Base-by-base conservation (phyloP, 2,113 vertebrate species). In the Gambusia holbrooki region DNA sequence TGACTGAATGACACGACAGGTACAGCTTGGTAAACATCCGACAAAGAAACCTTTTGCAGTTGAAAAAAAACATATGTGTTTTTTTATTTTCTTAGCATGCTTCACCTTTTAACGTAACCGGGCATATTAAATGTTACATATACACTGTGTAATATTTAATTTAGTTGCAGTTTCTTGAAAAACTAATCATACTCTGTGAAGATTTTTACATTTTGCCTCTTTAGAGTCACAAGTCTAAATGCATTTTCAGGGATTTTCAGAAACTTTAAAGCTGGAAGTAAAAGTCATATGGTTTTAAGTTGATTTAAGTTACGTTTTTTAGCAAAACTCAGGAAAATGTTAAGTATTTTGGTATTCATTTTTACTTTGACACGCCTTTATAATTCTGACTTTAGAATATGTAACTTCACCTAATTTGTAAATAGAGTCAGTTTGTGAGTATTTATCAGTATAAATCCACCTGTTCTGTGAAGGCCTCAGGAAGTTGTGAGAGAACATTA, bases 1-100 rank as follows among this genome's bases (percentile, higher is more conserved):
- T 96, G 95, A 96, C 95, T 93, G 96, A 67, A 97, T 96, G 93
- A 93, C 87, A 66, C 87, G 95, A 97, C 96, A 97, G 96, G 96
- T 98, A 95, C 90, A 89, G 90, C 87, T 86, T 90, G 89, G 84
- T 30, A 62, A 80, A 92, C 95, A 95, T 96, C 95, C 94, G 85
- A 94, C 95, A 94, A 94, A 77, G 22, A 87, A 91, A 87, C 83
- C 89, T 93, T 95, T 92, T 92, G 88, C 93, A 93, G 90, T 30
- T 48, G 51, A 64, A 78, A 72, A 72, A 27, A 69, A 40, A 66
- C 64, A 15, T 5, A 35, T 0, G 0, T 93, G 29, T 95, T 88
- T 88, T 89, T 42, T 15, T 27, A 27, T 27, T 42, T 94, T 93
- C 93, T 77, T 87, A 64, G 51, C 22, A 54, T 67, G 40, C 5